Conservation (phyloP, 1,140 invertebrate species). For the Drosophila serrata region DNA sequence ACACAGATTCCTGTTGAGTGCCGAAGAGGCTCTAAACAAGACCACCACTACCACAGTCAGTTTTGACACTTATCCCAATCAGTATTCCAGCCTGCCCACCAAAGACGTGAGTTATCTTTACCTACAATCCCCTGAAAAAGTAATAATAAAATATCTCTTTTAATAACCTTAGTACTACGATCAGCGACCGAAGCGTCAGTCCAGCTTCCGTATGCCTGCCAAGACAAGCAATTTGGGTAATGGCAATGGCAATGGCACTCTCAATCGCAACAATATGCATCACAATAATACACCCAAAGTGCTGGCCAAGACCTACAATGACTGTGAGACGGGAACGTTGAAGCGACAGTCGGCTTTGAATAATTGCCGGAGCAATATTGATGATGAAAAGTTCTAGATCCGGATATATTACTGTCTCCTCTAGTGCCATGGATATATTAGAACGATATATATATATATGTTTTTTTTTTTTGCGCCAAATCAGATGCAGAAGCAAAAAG, state of each 20-base stretch:
- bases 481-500: slow-evolving; percentile 57
- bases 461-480: slow-evolving; percentile 49
- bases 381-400: slow-evolving; percentile 82
- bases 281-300: slow-evolving; percentile 89
- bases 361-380: slow-evolving; percentile 84
- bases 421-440: slow-evolving; percentile 72
- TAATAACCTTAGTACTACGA: slow-evolving; percentile 67
- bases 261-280: slow-evolving; percentile 88
- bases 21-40: slow-evolving; percentile 67
- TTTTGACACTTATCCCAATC: slow-evolving; percentile 93
- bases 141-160: neutral
- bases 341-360: slow-evolving; percentile 90
- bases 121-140: rapidly evolving
- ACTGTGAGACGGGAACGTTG: slow-evolving; percentile 92
- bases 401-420: slow-evolving; percentile 1
- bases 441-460: slow-evolving; percentile 45
- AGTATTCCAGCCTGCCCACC: slow-evolving; percentile 92
- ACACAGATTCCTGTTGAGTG: slow-evolving; percentile 40
- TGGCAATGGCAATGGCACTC: slow-evolving; percentile 85
- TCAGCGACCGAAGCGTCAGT: slow-evolving; percentile 86
- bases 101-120: slow-evolving; percentile 87
- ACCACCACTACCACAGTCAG: slow-evolving; percentile 86
- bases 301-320: slow-evolving; percentile 87
- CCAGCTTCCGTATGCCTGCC: slow-evolving; percentile 86
- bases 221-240: slow-evolving; percentile 86